Evolutionary conservation across 2,113 vertebrate genomes (phyloP).

Genomic region (Nothoprocta perdicaria): DNA sequence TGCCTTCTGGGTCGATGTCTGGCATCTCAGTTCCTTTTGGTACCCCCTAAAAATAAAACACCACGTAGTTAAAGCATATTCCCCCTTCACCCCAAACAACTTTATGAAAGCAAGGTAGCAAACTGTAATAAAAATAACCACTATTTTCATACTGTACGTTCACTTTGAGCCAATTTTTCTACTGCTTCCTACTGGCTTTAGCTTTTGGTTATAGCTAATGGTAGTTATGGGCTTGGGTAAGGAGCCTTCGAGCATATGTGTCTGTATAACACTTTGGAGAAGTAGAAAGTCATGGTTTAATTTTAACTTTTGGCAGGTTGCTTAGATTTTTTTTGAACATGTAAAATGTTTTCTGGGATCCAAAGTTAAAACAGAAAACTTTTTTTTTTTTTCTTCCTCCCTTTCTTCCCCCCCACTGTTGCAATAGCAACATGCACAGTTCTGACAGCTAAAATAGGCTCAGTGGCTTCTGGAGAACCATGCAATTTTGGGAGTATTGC

Average conservation of each 20-base stretch:
- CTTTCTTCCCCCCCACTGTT: neutral
- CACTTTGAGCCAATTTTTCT: neutral
- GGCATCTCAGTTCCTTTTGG: neutral
- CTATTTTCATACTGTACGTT: neutral
- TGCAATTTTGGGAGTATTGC: neutral
- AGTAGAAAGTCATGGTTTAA: neutral
- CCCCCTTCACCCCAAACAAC: neutral
- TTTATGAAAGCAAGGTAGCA: neutral
- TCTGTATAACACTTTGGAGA: neutral
- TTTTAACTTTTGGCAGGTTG: conserved; percentile 32
- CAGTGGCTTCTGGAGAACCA: neutral
- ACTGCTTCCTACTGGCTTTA: neutral
- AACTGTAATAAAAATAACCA: neutral
- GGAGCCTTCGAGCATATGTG: neutral
- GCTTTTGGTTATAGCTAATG: neutral
- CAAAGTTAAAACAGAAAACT: neutral
- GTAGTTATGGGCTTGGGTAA: neutral
- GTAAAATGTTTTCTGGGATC: neutral
- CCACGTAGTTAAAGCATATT: neutral
- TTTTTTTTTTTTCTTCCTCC: neutral
- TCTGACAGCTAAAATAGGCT: neutral
- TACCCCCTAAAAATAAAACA: conserved; percentile 17
- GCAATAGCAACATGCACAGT: neutral
- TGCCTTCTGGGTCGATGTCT: conserved; percentile 23
- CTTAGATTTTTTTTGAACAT: neutral